Conservation (phyloP, 2,888 invertebrate genomes). For the Eupithecia tripunctaria region DNA sequence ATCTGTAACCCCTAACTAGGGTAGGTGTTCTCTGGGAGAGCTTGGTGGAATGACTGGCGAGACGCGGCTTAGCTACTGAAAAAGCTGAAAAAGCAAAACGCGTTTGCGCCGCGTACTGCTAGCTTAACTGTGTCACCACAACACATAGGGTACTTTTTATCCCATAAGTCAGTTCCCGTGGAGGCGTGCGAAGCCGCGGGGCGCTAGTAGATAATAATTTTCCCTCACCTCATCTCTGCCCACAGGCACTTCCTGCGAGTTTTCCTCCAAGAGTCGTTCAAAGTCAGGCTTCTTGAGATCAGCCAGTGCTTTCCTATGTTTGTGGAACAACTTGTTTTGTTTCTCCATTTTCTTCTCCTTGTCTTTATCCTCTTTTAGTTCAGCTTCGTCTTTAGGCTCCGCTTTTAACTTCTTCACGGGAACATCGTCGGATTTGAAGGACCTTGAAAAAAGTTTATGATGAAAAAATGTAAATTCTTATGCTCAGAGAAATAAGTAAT, state of each 20-base stretch:
- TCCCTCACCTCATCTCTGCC: slow-evolving; percentile 83
- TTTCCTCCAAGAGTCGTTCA: slow-evolving; percentile 86
- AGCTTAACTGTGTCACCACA: too few species aligned
- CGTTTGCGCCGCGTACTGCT: too few species aligned
- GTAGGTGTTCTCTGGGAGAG: too few species aligned
- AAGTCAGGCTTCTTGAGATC: slow-evolving; percentile 86
- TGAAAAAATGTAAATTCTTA: not conserved
- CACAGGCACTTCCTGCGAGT: slow-evolving; percentile 88
- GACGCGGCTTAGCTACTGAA: too few species aligned
- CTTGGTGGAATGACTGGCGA: too few species aligned
- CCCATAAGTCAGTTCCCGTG: too few species aligned
- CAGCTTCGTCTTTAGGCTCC: slow-evolving; percentile 84
- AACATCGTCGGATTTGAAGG: slow-evolving; percentile 78
- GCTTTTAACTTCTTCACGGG: slow-evolving; percentile 89
- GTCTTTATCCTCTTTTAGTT: slow-evolving; percentile 77
- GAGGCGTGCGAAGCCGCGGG: too few species aligned
- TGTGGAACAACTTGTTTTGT: slow-evolving; percentile 87
- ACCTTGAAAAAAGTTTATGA: slow-evolving; percentile 48
- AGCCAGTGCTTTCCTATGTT: slow-evolving; percentile 65
- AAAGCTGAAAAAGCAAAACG: too few species aligned
- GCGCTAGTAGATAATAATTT: too few species aligned
- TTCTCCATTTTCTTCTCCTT: slow-evolving; percentile 86
- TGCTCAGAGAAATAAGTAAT: too few species aligned
- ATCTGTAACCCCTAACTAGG: too few species aligned
- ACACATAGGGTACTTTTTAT: too few species aligned